Evolutionary conservation across 1,140 invertebrate genomes (phyloP).

Genomic region (Leptoteleia sp.): DNA sequence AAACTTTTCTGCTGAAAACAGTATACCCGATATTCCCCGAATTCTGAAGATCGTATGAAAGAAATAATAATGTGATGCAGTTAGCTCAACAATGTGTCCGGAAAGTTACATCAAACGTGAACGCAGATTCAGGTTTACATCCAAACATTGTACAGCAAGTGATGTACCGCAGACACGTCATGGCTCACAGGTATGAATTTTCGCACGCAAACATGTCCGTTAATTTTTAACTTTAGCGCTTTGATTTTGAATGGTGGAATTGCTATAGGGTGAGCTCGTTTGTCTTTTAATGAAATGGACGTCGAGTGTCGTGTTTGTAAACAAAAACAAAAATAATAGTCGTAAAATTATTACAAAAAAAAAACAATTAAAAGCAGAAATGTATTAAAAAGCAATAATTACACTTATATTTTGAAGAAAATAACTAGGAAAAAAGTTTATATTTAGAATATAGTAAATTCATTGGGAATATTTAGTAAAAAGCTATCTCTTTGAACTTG

Average conservation of each 20-base stretch:
- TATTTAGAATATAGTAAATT: too few relatives aligned
- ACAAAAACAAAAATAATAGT: too few relatives aligned
- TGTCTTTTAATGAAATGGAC: conserved; percentile 34
- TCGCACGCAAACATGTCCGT: conserved; percentile 45
- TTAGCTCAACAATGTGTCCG: conserved; percentile 34
- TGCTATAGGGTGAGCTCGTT: conserved; percentile 3
- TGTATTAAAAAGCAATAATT: too few relatives aligned
- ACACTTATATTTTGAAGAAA: too few relatives aligned
- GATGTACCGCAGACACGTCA: conserved; percentile 27
- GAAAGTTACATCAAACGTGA: conserved; percentile 14
- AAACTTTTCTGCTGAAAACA: conserved; percentile 11
- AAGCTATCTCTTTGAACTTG: too few relatives aligned
- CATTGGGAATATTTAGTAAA: too few relatives aligned
- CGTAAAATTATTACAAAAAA: too few relatives aligned
- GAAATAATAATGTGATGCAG: conserved; percentile 20
- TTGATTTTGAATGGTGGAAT: conserved; percentile 22
- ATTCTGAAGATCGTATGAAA: conserved; percentile 16
- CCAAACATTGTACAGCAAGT: conserved; percentile 41
- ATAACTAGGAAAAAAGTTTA: too few relatives aligned
- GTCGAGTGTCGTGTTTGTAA: not conserved
- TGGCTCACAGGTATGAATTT: conserved; percentile 44
- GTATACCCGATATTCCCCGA: conserved; percentile 8
- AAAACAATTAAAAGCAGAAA: too few relatives aligned
- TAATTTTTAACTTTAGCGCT: conserved; percentile 31
- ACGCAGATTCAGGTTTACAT: conserved; percentile 20